These are phyloP conservation scores for Mastigias papua DNA, from an alignment of 30 jellyfish, hydroid and myxozoan genomes.

Conservation along the genomic window DNA sequence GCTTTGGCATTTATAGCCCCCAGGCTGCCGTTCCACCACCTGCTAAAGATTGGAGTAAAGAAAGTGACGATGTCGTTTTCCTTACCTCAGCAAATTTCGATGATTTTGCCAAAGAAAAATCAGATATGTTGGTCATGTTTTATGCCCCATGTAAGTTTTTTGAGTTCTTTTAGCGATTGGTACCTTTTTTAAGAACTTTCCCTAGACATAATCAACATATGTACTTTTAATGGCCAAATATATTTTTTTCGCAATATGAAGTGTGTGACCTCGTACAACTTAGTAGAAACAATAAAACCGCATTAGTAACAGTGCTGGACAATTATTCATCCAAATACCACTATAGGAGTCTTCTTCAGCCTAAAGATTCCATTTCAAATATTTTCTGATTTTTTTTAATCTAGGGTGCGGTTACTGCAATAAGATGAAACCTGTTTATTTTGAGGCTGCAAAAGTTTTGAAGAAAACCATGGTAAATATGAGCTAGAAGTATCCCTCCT, in stretches of 20 bases:
- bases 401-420: slow-evolving; percentile 97
- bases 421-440: slow-evolving; percentile 83
- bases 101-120: slow-evolving; percentile 75
- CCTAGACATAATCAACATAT: too few relatives aligned
- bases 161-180: too few relatives aligned
- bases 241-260: too few relatives aligned
- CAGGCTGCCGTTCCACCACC: slow-evolving; percentile 48
- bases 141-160: slow-evolving; percentile 93
- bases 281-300: too few relatives aligned
- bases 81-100: slow-evolving; percentile 76
- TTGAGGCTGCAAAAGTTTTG: slow-evolving; percentile 86
- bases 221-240: too few relatives aligned
- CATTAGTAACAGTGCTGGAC: too few relatives aligned
- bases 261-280: too few relatives aligned
- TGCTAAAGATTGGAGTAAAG: slow-evolving; percentile 74
- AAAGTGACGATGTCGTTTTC: slow-evolving; percentile 68
- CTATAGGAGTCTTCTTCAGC: too few relatives aligned
- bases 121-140: slow-evolving; percentile 81
- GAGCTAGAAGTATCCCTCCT: too few relatives aligned
- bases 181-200: too few relatives aligned
- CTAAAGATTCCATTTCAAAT: too few relatives aligned
- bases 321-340: too few relatives aligned
- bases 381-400: not conserved
- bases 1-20: slow-evolving; percentile 47
- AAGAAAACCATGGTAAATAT: slow-evolving; percentile 66